phyloP scores from a whole-genome alignment of 2,113 vertebrate genomes.

The Gopherus evgoodei region DNA sequence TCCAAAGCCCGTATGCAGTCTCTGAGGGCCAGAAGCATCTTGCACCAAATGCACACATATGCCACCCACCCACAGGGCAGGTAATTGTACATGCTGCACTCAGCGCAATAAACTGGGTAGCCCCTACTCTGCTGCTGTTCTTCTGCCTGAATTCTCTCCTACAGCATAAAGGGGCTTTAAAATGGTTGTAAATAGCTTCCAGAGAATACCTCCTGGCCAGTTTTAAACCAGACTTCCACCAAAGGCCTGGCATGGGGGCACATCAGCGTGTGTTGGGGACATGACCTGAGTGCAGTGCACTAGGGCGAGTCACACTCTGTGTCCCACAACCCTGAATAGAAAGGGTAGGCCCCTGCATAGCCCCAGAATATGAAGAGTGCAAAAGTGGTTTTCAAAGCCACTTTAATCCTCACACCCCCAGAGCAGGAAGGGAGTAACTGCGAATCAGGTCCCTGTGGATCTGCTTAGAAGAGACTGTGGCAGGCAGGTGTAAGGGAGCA shows the following conservation, averaged over 20 bases:
- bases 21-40: too few relatives aligned
- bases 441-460: not conserved
- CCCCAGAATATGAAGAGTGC: not conserved
- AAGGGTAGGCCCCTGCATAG: not conserved
- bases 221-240: not conserved
- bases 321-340: not conserved
- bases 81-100: too few relatives aligned
- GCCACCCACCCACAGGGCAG: too few relatives aligned
- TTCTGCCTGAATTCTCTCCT: too few relatives aligned
- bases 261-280: not conserved
- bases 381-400: not conserved
- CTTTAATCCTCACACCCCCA: not conserved
- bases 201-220: not conserved
- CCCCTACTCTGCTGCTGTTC: too few relatives aligned
- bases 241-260: not conserved
- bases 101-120: too few relatives aligned
- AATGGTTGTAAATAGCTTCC: not conserved
- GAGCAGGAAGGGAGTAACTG: not conserved
- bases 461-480: too few relatives aligned
- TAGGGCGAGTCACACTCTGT: not conserved
- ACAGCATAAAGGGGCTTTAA: not conserved
- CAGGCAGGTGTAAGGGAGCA: rapidly evolving
- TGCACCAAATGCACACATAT: too few relatives aligned
- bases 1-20: too few relatives aligned
- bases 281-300: not conserved